Evolutionary conservation across 2,888 invertebrate species (phyloP).

Genomic region (Drosophila quinaria): DNA sequence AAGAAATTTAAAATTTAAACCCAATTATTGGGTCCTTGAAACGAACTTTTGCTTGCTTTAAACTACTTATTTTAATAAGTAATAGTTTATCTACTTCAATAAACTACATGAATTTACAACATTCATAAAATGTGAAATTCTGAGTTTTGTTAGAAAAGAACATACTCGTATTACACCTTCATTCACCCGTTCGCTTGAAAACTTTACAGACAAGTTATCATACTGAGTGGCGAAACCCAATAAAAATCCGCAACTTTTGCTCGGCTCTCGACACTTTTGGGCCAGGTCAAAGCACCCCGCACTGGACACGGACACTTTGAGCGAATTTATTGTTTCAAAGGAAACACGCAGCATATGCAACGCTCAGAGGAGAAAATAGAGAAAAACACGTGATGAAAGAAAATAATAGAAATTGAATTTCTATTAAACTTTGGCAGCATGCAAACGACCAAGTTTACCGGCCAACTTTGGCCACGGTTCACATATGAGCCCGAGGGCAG

Average conservation of each 20-base stretch:
- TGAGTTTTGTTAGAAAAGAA: conserved; percentile 1
- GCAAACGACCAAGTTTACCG: conserved; percentile 79
- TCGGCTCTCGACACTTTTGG: conserved; percentile 55
- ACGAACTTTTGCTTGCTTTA: not conserved
- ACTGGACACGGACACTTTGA: conserved; percentile 55
- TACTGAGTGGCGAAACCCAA: conserved; percentile 32
- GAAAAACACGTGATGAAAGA: conserved; percentile 2
- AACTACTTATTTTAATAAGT: not conserved
- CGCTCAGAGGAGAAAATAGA: conserved; percentile 12
- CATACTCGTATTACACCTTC: not conserved
- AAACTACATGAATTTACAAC: not conserved
- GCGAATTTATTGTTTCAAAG: conserved; percentile 77
- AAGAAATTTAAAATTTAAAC: too few relatives aligned
- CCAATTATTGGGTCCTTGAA: too few relatives aligned
- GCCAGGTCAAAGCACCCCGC: conserved; percentile 64
- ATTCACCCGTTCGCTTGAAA: conserved; percentile 1
- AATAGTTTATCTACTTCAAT: not conserved
- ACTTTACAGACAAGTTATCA: conserved; percentile 45
- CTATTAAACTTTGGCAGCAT: conserved; percentile 78
- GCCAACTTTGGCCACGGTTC: conserved; percentile 49
- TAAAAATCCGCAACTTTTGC: conserved; percentile 53
- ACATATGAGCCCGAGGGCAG: conserved; percentile 37
- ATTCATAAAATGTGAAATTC: conserved; percentile 4
- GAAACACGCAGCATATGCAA: conserved; percentile 66
- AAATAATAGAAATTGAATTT: conserved; percentile 76